A percentile compares a stretch with the other conserved stretches of the same genome.
These are phyloP conservation scores for Columbina picui DNA, from an alignment of 2,113 vertebrate genomes.

Conservation along the genomic window DNA sequence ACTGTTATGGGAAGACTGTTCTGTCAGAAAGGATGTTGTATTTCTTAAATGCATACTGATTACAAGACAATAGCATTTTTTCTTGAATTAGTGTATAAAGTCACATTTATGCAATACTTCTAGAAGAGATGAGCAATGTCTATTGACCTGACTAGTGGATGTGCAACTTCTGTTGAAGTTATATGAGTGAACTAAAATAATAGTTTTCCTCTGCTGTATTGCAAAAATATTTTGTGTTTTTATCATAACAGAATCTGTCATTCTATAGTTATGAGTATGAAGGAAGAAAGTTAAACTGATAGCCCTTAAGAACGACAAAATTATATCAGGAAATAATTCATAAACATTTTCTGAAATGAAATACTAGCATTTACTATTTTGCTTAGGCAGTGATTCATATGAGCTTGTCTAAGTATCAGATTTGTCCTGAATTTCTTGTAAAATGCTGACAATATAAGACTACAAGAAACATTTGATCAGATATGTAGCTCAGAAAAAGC, in stretches of 20 bases:
- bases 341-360: background rate
- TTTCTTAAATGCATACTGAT: background rate
- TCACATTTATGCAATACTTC: background rate
- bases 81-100: background rate
- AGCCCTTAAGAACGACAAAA: background rate
- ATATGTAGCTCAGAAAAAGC: background rate
- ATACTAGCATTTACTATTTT: background rate
- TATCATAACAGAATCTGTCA: background rate
- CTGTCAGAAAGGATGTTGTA: background rate
- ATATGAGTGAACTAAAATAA: background rate
- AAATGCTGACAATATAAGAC: background rate
- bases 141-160: background rate
- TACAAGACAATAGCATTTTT: background rate
- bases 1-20: background rate
- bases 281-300: background rate
- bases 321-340: background rate
- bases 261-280: background rate
- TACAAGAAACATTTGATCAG: background rate
- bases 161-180: background rate
- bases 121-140: background rate
- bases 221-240: background rate
- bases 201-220: background rate
- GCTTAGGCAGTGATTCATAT: background rate
- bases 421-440: background rate
- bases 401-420: background rate